These are phyloP conservation scores for Polydrusus cervinus DNA, from an alignment of 2,888 invertebrate genomes.

Conservation along the genomic window DNA sequence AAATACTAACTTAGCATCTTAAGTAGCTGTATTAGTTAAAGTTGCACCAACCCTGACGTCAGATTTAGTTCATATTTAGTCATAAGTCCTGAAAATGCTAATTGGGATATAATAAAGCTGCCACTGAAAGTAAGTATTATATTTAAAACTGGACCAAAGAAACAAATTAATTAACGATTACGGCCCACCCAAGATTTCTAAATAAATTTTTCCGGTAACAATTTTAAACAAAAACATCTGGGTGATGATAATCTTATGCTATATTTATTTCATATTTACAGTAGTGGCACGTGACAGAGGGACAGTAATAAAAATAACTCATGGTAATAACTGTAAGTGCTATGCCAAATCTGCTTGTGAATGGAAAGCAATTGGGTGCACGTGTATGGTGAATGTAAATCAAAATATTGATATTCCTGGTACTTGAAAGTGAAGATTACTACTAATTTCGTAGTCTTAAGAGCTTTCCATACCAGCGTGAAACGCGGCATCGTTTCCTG, in stretches of 20 bases:
- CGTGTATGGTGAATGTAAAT: background rate
- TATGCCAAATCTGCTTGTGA: slow-evolving; percentile 7
- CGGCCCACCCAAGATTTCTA: background rate
- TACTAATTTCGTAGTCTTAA: too few species aligned
- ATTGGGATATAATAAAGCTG: too few species aligned
- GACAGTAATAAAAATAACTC: slow-evolving; percentile 12
- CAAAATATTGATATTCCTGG: background rate
- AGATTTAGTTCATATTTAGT: too few species aligned
- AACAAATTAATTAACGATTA: background rate
- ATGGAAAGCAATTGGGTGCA: background rate
- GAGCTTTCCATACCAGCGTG: too few species aligned
- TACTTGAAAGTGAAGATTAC: background rate
- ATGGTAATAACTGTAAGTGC: slow-evolving; percentile 1
- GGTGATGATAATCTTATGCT: background rate
- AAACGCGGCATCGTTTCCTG: too few species aligned
- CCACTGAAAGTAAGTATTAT: too few species aligned
- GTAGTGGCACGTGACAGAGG: slow-evolving; percentile 5
- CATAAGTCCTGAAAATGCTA: too few species aligned
- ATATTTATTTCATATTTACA: background rate
- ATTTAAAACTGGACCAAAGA: too few species aligned
- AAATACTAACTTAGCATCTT: too few species aligned
- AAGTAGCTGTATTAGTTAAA: too few species aligned
- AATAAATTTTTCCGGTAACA: background rate
- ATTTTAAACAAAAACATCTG: background rate
- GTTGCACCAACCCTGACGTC: too few species aligned